Base-by-base conservation (phyloP, 2,113 vertebrate species). In the Neopipo cinnamomea region DNA sequence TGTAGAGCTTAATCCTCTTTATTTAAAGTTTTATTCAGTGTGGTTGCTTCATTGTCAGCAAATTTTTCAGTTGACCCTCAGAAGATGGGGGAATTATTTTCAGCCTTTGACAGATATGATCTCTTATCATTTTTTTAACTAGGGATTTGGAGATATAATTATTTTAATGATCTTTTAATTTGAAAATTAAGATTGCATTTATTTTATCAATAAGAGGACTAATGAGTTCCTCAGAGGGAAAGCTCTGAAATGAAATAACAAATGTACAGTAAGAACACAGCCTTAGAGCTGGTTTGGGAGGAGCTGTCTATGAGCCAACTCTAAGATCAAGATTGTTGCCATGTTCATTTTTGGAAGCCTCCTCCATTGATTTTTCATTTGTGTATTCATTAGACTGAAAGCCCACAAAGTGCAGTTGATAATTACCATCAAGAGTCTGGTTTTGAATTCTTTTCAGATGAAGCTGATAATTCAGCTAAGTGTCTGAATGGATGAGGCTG, bases 331-430 rank as follows among this genome's bases (percentile, higher is more conserved):
- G 95, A 91, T 73, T 91, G 76, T 89, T 91, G 76, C 89, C 28
- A 6, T 89, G 88, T 95, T 95, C 95, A 59, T 93, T 97, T 96
- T 96, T 89, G 95, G 96, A 96, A 96, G 62, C 93, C 86, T 94
- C 92, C 91, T 82, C 85, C 93, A 96, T 87, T 92, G 91, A 96
- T 96, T 96, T 97, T 92, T 89, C 86, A 85, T 96, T 96, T 96
- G 70, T 93, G 76, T 66, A 87, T 91, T 96, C 95, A 94, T 96
- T 97, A 96, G 84, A 89, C 86, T 95, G 94, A 95, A 97, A 96
- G 80, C 95, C 86, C 91, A 73, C 70, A 66, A 94, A 94, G 80
- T 94, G 95, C 70, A 62, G 88, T 76, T 95, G 96, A 95, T 97
- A 97, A 97, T 96, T 97, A 93, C 88, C 80, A 61, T 94, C 93